A percentile compares a stretch with the other conserved stretches of the same genome.
phyloP scores from a whole-genome alignment of 2,888 invertebrate species.

The Eupithecia abbreviata region DNA sequence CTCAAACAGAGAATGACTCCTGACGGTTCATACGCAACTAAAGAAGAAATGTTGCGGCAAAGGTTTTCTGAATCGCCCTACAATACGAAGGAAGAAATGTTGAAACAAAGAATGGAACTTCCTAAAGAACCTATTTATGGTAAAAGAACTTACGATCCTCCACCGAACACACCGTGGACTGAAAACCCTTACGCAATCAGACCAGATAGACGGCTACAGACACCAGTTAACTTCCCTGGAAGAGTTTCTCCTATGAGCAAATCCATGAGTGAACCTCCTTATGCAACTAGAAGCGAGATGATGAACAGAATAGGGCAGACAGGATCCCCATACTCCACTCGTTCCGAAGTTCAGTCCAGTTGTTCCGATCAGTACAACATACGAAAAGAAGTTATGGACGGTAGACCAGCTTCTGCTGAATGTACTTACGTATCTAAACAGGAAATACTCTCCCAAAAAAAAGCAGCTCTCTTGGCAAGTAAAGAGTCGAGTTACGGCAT shows the following conservation, averaged over 20 bases:
- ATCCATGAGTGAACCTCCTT: conserved; percentile 80
- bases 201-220: conserved; percentile 74
- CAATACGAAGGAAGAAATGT: conserved; percentile 78
- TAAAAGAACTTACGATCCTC: conserved; percentile 78
- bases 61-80: conserved; percentile 81
- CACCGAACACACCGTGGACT: conserved; percentile 71
- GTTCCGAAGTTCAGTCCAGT: conserved; percentile 75
- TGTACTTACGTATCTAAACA: conserved; percentile 80
- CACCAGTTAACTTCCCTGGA: conserved; percentile 71
- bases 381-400: conserved; percentile 65
- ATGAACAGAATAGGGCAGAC: conserved; percentile 69
- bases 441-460: conserved; percentile 80
- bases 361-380: conserved; percentile 73
- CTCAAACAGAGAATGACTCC: conserved; percentile 67
- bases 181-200: conserved; percentile 73
- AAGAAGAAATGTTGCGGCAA: conserved; percentile 81
- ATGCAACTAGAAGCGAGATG: conserved; percentile 77
- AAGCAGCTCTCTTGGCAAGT: conserved; percentile 77
- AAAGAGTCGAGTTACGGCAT: conserved; percentile 72
- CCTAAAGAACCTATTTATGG: conserved; percentile 73
- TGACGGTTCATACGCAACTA: conserved; percentile 77
- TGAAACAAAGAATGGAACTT: conserved; percentile 74
- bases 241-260: conserved; percentile 75
- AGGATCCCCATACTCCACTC: conserved; percentile 72
- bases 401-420: conserved; percentile 75